Percentiles rank a stretch among this genome's conserved stretches.
These are phyloP conservation scores for Aporrectodea caliginosa DNA, from an alignment of 1,140 invertebrate genomes.

Conservation along the genomic window DNA sequence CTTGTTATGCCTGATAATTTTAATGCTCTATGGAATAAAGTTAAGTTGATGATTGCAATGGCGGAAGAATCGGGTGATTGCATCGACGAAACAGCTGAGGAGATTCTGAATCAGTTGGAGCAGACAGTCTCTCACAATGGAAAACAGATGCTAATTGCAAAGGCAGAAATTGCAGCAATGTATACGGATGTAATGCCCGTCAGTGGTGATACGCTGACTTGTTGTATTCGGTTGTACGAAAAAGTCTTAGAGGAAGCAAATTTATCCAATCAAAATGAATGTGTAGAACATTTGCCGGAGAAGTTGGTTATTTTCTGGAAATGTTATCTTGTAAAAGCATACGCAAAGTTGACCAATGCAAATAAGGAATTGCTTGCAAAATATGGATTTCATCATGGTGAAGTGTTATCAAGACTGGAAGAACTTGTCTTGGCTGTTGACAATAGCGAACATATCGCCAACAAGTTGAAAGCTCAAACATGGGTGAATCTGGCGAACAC, in stretches of 20 bases:
- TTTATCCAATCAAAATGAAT: neutral
- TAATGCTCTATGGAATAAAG: neutral
- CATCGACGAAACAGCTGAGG: neutral
- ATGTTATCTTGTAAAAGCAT: neutral
- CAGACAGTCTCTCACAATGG: neutral
- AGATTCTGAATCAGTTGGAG: neutral
- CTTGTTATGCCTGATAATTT: neutral
- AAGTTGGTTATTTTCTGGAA: neutral
- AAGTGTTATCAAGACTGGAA: no score
- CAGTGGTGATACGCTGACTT: neutral
- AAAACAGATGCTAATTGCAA: neutral
- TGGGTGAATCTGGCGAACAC: neutral
- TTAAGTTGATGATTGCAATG: neutral
- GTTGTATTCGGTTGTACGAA: neutral
- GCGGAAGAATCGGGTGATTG: neutral
- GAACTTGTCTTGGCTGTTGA: no score
- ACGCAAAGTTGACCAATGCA: neutral
- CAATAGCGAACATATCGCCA: no score
- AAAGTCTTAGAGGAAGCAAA: neutral
- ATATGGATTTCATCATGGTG: neutral
- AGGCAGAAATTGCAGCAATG: neutral
- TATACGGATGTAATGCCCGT: neutral
- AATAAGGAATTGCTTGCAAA: no score
- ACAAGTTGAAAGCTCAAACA: no score
- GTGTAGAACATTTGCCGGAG: neutral